Evolutionary conservation across 2,888 invertebrate genomes (phyloP), one percentile per base, ranked within the genome.

Genomic region (Sericinus montela): DNA sequence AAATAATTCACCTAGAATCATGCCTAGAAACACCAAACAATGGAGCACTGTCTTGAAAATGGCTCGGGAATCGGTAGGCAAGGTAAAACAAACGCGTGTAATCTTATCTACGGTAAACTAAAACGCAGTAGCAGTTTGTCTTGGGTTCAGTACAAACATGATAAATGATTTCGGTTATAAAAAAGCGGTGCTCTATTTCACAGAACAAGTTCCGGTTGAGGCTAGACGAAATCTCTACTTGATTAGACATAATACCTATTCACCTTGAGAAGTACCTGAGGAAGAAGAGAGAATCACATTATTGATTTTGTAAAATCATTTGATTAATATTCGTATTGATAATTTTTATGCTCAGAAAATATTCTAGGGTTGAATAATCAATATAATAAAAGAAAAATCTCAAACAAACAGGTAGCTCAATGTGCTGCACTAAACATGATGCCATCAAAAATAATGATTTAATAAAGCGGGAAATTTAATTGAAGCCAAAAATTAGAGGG

Each of bases 261-360:
- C 85, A 87, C 85, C 85, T 86, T 86, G 86, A 85, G 86, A 87
- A 87, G 86, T 87, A 87, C 86, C 86, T 87, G 86, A 71, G 84
- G 76, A 86, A 87, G 81, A 86, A 87, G 82, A 86, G 81, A 87
- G 76, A 72, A 65, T 69, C 73, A 69, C 69, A 77, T 87, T 86
- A 85, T 79, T 82, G 65, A 75, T 67, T 63, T 71, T 58, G 62
- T 63, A 44, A 36, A 19, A 51, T 37, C 6, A 55, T 45, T 47
- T 51, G 11, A 32, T 7, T 38, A 53, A 56, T 53, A 53, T 57
- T 37, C 41, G 41, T 41, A 60, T 44, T 45, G 50, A 48, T 44
- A 51, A 40, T 34, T 43, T 15, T 46, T 15, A 30, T 3, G 19
- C 19, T 46, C 16, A 30, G 37, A 39, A 36, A 42, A 40, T 43